Percentiles rank a stretch among this genome's conserved stretches.
Evolutionary conservation across 2,797 vertebrate genomes (phyloP).

Genomic region (Sebastiscus albofasciatus): DNA sequence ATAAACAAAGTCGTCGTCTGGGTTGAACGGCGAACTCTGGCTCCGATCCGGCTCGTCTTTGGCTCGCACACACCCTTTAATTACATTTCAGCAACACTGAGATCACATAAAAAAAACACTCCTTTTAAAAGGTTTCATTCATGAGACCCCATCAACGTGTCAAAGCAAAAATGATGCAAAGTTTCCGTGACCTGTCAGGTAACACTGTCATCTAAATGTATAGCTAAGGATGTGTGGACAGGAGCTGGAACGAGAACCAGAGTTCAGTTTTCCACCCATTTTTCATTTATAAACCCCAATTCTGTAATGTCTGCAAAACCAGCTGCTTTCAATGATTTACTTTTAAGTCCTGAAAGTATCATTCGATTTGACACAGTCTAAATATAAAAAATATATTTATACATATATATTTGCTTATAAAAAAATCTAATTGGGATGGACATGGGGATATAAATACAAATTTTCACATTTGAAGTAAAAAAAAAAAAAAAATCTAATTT

Average conservation of each 20-base stretch:
- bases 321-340: conserved; percentile 86
- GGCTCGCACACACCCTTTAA: conserved; percentile 29
- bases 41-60: conserved; percentile 49
- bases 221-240: conserved; percentile 17
- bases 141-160: conserved; percentile 1
- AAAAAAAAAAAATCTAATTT: conserved; percentile 52
- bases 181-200: conserved; percentile 35
- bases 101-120: conserved; percentile 17
- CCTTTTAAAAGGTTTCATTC: conserved; percentile 14
- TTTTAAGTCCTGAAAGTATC: conserved; percentile 80
- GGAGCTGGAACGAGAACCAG: conserved; percentile 45
- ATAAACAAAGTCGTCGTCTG: conserved; percentile 89
- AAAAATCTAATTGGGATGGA: conserved; percentile 85
- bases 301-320: conserved; percentile 92
- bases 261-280: conserved; percentile 65
- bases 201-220: conserved; percentile 29
- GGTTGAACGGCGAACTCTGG: conserved; percentile 71
- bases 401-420: conserved; percentile 87
- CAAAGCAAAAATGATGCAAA: conserved; percentile 5
- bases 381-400: conserved; percentile 89
- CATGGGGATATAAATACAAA: conserved; percentile 91
- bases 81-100: conserved; percentile 19
- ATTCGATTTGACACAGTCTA: conserved; percentile 86
- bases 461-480: conserved; percentile 88
- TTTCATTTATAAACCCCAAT: conserved; percentile 80